Percentiles rank a stretch among this genome's conserved stretches.
These are phyloP conservation scores for Rhyacichthys aspro DNA, from an alignment of 2,797 vertebrate genomes.

Conservation along the genomic window DNA sequence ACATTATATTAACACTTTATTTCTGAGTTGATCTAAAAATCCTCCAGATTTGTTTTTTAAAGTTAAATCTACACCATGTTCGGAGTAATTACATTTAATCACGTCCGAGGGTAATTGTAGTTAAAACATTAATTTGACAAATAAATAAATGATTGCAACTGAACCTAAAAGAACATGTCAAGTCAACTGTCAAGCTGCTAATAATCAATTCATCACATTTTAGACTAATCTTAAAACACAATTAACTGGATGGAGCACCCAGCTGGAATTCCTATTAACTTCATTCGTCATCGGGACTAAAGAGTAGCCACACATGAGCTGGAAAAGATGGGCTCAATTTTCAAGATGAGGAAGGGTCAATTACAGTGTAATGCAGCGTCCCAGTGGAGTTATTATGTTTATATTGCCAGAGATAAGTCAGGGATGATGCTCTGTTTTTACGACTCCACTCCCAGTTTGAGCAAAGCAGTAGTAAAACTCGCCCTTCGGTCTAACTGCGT, in stretches of 20 bases:
- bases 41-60: too few species aligned
- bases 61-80: too few species aligned
- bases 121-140: too few species aligned
- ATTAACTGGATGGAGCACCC: conserved; percentile 24
- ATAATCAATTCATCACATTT: conserved; percentile 2
- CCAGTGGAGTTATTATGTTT: conserved; percentile 67
- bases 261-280: conserved; percentile 40
- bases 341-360: conserved; percentile 71
- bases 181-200: too few species aligned
- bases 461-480: conserved; percentile 51
- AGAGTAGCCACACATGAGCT: conserved; percentile 45
- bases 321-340: conserved; percentile 66
- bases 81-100: too few species aligned
- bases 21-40: too few species aligned
- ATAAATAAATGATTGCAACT: too few species aligned
- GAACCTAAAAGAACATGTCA: too few species aligned
- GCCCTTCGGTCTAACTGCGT: conserved; percentile 25
- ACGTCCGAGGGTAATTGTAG: too few species aligned
- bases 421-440: conserved; percentile 61
- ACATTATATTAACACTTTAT: too few species aligned
- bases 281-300: conserved; percentile 39
- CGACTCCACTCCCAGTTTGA: conserved; percentile 41
- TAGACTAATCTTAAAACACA: background rate
- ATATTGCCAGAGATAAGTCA: conserved; percentile 70
- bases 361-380: conserved; percentile 65